Conservation (phyloP, 2,888 invertebrate species). For the Drosophila kuntzei region DNA sequence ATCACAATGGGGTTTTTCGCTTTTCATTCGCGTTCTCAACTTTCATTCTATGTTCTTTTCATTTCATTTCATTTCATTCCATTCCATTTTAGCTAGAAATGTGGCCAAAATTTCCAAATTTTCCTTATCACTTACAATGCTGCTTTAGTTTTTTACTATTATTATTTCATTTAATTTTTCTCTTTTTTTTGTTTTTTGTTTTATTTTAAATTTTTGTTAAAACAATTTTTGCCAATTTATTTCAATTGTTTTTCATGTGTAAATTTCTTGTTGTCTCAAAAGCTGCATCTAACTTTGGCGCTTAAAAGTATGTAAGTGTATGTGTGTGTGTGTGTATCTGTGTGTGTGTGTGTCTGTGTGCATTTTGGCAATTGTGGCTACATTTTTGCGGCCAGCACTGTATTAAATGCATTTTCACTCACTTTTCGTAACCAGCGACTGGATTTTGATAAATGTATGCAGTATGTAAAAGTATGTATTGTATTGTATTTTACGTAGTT, state of each 20-base stretch:
- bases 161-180: background rate
- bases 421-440: constrained; percentile 53
- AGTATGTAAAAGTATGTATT: constrained; percentile 37
- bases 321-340: constrained; percentile 16
- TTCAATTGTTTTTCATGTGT: constrained; percentile 29
- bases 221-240: constrained; percentile 37
- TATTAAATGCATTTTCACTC: constrained; percentile 65
- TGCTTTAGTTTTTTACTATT: constrained; percentile 27
- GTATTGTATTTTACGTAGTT: constrained; percentile 30
- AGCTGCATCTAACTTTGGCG: constrained; percentile 68
- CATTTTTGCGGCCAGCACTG: constrained; percentile 45
- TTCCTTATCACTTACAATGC: constrained; percentile 61
- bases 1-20: constrained; percentile 57
- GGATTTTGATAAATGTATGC: constrained; percentile 63
- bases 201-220: constrained; percentile 10
- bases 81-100: constrained; percentile 29
- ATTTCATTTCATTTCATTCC: constrained; percentile 8
- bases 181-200: constrained; percentile 6
- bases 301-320: constrained; percentile 61
- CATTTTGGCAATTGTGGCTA: constrained; percentile 65
- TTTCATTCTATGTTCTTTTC: constrained; percentile 6
- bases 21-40: constrained; percentile 23
- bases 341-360: constrained; percentile 40
- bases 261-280: constrained; percentile 36
- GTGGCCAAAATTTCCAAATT: constrained; percentile 48